Evolutionary conservation across 2,797 vertebrate species (phyloP).

Genomic region (Rhinoraja longicauda): DNA sequence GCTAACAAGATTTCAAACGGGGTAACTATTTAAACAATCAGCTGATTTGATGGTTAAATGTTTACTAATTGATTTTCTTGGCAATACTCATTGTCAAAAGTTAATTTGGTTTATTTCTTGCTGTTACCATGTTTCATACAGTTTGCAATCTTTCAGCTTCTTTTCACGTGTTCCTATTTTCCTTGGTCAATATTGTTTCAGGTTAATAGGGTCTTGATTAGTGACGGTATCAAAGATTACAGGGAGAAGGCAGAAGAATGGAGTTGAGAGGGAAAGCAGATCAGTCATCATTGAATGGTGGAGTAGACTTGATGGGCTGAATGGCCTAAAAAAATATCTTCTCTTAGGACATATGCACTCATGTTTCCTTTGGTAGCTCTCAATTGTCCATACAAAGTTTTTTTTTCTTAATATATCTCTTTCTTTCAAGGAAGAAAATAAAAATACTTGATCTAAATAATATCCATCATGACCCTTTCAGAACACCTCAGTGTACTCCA

Average conservation of each 20-base stretch:
- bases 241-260: too few relatives aligned
- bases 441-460: too few relatives aligned
- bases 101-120: not conserved
- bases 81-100: not conserved
- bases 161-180: not conserved
- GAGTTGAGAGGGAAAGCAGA: too few relatives aligned
- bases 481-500: too few relatives aligned
- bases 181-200: too few relatives aligned
- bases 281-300: too few relatives aligned
- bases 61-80: not conserved
- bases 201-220: too few relatives aligned
- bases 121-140: not conserved
- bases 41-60: not conserved
- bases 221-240: too few relatives aligned
- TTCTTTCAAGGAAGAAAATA: not conserved
- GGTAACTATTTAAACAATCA: not conserved
- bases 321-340: too few relatives aligned
- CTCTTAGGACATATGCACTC: too few relatives aligned
- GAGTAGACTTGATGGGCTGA: too few relatives aligned
- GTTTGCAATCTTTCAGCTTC: not conserved
- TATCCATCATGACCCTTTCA: too few relatives aligned
- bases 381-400: not conserved
- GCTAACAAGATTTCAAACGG: not conserved
- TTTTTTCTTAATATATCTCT: not conserved
- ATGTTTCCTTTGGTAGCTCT: not conserved